Conservation (phyloP, 2,888 invertebrate genomes). For the Monoplex corrugatus region DNA sequence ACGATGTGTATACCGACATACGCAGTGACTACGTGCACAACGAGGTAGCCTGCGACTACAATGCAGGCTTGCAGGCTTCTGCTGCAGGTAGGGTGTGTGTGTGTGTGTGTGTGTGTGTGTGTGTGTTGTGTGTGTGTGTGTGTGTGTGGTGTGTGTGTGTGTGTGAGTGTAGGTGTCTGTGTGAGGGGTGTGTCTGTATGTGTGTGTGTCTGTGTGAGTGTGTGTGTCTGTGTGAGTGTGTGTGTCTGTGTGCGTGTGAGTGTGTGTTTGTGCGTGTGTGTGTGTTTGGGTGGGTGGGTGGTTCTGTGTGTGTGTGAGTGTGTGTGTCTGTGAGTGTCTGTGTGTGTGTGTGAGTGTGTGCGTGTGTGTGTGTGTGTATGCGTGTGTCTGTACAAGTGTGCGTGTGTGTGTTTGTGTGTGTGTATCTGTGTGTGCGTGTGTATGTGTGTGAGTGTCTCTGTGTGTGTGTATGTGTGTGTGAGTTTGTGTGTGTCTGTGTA, state of each 20-base stretch:
- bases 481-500: too few relatives aligned
- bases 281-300: not conserved
- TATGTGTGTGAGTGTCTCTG: too few relatives aligned
- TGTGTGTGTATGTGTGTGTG: too few relatives aligned
- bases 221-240: not conserved
- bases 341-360: too few relatives aligned
- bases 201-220: not conserved
- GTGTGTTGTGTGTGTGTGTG: slow-evolving; percentile 8
- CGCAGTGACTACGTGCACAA: slow-evolving; percentile 72
- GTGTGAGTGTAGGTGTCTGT: not conserved
- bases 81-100: slow-evolving; percentile 72
- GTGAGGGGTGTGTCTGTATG: not conserved
- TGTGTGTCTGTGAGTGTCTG: not conserved
- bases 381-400: too few relatives aligned
- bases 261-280: not conserved
- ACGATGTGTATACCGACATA: slow-evolving; percentile 69
- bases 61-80: slow-evolving; percentile 69
- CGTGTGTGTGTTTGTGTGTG: too few relatives aligned
- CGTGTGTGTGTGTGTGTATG: too few relatives aligned
- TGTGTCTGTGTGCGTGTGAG: not conserved
- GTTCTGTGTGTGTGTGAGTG: not conserved
- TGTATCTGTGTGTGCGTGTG: too few relatives aligned
- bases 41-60: slow-evolving; percentile 76
- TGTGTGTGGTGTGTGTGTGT: not conserved
- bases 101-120: not conserved